phyloP scores from a whole-genome alignment of 2,888 invertebrate species.

The Pomacea canaliculata region DNA sequence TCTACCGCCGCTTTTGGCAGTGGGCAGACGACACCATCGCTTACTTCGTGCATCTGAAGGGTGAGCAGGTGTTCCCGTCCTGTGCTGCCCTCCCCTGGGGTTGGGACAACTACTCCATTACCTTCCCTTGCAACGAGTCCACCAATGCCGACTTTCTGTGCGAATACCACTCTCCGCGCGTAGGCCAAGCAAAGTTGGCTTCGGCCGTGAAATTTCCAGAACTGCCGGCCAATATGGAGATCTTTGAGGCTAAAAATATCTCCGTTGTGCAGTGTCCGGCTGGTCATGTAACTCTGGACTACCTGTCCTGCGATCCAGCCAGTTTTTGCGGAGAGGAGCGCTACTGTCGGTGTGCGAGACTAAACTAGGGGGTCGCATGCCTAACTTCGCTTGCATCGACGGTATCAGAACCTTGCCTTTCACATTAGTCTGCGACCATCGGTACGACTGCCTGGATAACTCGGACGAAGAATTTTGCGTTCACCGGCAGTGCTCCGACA shows the following conservation, averaged over 20 bases:
- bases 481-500: conserved; percentile 14
- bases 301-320: conserved; percentile 28
- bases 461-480: conserved; percentile 26
- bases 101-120: conserved; percentile 25
- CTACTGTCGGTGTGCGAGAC: conserved; percentile 21
- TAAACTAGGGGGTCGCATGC: conserved; percentile 12
- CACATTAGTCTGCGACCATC: conserved; percentile 25
- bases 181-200: neutral
- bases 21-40: conserved; percentile 32
- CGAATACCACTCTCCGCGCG: conserved; percentile 3
- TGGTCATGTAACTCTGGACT: conserved; percentile 25
- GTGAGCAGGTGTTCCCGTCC: conserved; percentile 29
- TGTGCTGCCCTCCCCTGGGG: conserved; percentile 26
- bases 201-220: neutral
- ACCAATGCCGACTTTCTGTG: conserved; percentile 24
- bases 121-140: conserved; percentile 20
- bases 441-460: conserved; percentile 21
- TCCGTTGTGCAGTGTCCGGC: conserved; percentile 20
- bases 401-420: conserved; percentile 24
- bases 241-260: neutral
- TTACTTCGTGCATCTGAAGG: conserved; percentile 28
- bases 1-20: conserved; percentile 33
- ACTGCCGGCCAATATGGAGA: neutral
- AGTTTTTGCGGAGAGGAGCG: conserved; percentile 24
- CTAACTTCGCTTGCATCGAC: conserved; percentile 28